These are phyloP conservation scores for Trididemnum clinides DNA, from an alignment of 23 tunicate species.

Conservation along the genomic window DNA sequence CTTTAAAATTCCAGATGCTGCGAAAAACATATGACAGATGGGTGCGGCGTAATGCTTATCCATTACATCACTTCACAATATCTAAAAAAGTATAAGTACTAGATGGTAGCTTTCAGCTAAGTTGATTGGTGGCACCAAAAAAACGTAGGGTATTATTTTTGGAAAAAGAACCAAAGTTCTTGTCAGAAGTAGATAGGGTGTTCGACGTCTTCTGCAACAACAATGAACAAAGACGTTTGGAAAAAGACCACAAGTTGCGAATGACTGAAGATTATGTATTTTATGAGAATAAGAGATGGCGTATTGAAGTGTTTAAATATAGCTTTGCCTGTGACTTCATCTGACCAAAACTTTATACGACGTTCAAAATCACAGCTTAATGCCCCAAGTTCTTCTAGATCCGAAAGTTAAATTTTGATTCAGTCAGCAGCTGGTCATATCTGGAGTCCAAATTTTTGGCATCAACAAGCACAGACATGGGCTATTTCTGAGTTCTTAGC, in stretches of 20 bases:
- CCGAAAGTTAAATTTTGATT: no score
- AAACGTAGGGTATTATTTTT: not conserved
- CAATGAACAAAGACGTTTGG: slow-evolving; percentile 7
- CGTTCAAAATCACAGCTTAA: no score
- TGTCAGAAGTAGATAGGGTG: not conserved
- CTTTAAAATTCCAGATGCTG: slow-evolving; percentile 1
- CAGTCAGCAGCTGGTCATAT: no score
- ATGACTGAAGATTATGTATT: slow-evolving; percentile 32
- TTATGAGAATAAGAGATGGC: slow-evolving; percentile 22
- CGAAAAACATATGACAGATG: slow-evolving; percentile 21
- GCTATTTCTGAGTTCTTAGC: no score
- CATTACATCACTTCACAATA: not conserved
- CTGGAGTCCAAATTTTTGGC: not conserved
- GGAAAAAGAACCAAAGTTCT: not conserved
- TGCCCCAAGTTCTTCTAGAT: no score
- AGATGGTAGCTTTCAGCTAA: not conserved
- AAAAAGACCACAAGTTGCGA: not conserved
- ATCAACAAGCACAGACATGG: slow-evolving; percentile 5
- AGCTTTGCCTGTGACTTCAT: not conserved
- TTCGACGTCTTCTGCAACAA: not conserved
- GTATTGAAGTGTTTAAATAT: not conserved
- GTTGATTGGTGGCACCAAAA: slow-evolving; percentile 3
- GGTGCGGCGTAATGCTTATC: not conserved
- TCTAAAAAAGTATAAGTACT: not conserved
- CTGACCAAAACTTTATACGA: no score